phyloP scores from a whole-genome alignment of 2,888 invertebrate genomes.

The Tinea pellionella region DNA sequence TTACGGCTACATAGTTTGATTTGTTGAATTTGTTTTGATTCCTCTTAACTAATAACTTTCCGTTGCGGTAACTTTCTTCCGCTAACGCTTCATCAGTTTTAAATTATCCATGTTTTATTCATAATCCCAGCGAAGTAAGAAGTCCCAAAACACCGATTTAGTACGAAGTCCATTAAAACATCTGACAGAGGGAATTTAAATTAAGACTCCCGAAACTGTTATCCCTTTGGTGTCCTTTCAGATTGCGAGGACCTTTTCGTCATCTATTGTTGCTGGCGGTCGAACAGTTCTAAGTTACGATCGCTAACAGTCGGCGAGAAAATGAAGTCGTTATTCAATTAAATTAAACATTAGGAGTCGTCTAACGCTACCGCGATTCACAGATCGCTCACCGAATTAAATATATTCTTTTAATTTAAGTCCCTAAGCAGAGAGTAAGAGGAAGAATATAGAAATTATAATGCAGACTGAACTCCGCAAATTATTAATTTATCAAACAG shows the following conservation, averaged over 20 bases:
- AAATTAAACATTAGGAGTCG: conserved; percentile 4
- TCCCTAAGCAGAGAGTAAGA: background rate
- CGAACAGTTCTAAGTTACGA: conserved; percentile 8
- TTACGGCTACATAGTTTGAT: background rate
- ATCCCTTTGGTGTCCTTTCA: conserved; percentile 16
- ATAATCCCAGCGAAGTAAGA: conserved; percentile 37
- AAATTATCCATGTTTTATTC: conserved; percentile 46
- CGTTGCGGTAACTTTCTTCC: background rate
- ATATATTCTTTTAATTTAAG: background rate
- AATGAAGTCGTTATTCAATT: conserved; percentile 8
- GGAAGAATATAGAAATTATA: conserved; percentile 7
- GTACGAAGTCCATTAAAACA: conserved; percentile 42
- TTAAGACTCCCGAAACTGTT: conserved; percentile 25
- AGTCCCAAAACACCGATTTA: conserved; percentile 51
- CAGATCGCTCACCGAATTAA: background rate
- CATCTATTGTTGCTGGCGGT: background rate
- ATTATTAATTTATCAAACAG: conserved; percentile 11
- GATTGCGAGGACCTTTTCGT: conserved; percentile 4
- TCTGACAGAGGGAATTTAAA: conserved; percentile 38
- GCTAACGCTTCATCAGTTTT: conserved; percentile 11
- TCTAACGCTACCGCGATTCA: background rate
- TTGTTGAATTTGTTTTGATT: background rate
- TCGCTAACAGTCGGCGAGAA: conserved; percentile 3
- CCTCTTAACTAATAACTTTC: background rate
- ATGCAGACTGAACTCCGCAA: background rate